Conservation (phyloP, 1,140 invertebrate genomes). For the Zaprionus taronus region DNA sequence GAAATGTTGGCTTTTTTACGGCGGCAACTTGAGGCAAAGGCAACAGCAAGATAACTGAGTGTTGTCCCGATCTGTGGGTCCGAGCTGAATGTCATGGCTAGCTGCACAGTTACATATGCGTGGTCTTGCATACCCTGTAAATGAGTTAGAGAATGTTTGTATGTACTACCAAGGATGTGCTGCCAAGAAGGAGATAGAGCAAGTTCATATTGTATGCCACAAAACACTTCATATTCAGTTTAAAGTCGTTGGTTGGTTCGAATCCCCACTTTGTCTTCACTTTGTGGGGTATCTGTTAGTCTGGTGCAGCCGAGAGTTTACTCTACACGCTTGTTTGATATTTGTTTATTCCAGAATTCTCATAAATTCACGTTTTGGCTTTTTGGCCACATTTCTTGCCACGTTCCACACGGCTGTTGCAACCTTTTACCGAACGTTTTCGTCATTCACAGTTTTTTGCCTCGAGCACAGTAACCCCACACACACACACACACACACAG, state of each 20-base stretch:
- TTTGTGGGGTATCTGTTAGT: too few species aligned
- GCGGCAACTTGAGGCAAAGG: neutral
- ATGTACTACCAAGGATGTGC: too few species aligned
- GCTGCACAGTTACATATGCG: neutral
- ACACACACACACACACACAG: conserved; percentile 16
- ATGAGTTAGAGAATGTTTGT: too few species aligned
- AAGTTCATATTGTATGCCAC: too few species aligned
- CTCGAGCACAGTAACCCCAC: conserved; percentile 30
- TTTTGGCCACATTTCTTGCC: conserved; percentile 62
- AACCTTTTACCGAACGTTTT: conserved; percentile 77
- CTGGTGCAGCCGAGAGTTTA: too few species aligned
- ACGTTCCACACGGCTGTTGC: conserved; percentile 42
- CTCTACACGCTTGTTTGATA: neutral
- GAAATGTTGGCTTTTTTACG: neutral
- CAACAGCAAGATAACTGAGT: neutral
- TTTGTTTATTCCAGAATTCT: conserved; percentile 67
- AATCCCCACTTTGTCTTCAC: too few species aligned
- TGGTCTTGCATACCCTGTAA: neutral
- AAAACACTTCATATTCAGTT: too few species aligned
- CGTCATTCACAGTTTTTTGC: conserved; percentile 72
- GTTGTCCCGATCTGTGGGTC: neutral
- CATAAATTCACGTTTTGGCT: conserved; percentile 76
- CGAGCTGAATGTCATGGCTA: neutral
- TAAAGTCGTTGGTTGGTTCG: too few species aligned
- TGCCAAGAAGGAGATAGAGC: too few species aligned